Base-by-base conservation (phyloP, 2,888 invertebrate genomes). In the Tinea trinotella region DNA sequence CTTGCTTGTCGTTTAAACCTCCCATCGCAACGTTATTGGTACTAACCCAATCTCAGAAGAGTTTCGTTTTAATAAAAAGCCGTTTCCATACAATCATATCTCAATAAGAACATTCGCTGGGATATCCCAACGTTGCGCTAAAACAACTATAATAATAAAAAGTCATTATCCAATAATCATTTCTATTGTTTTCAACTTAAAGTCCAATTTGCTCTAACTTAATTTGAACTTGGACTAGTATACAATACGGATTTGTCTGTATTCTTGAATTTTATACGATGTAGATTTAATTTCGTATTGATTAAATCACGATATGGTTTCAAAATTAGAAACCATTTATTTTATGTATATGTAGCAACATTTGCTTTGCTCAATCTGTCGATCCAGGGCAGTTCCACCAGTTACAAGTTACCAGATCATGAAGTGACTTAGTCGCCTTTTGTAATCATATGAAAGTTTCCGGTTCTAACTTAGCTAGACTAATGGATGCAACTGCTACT, bases 91-190 rank as follows among this genome's bases (percentile, higher is more conserved):
- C 60, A 61, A 46, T 5, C 50, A 10, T 59, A 58, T 61, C 57
- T 50, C 56, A 36, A 15, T 19, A 59, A 59, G 60, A 68, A 68
- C 64, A 67, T 67, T 71, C 64, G 59, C 70, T 75, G 83, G 83
- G 79, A 71, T 80, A 80, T 67, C 82, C 83, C 83, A 74, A 61
- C 64, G 71, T 82, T 81, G 71, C 80, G 77, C 67, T 78, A 79
- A 24, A 13, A 50, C 50, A 12, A 12, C n/a, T 15, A 3, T 12
- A 50, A 70, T 75, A 75, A 71, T 74, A 12, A 40, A 40, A 20
- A 10, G n/a, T 20, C 20, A 17, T 19, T 15, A 30, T 9, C 13
- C 13, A 13, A 17, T 24, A 35, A n/a, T 34, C 2, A 34, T 22
- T 34, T 22, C 9, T 52, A 35, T 13, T 15, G 15, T 22, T 1